phyloP scores from a whole-genome alignment of 2,113 vertebrate species.

The Hypomesus transpacificus region DNA sequence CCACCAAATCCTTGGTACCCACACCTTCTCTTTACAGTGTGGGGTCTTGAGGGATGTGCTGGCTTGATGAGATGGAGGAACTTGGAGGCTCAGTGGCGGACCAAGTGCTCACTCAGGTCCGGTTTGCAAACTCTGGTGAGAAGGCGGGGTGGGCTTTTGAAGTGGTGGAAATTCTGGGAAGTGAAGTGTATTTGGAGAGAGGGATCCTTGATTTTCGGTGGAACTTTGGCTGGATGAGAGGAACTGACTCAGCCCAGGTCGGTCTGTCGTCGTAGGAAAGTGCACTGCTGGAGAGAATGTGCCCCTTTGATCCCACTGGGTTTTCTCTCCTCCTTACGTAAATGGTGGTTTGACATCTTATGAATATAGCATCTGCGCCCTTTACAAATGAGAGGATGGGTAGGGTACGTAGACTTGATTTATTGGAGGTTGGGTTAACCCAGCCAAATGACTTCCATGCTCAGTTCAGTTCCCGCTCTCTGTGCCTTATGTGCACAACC shows the following conservation, averaged over 20 bases:
- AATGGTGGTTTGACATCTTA: neutral
- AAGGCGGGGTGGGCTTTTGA: conserved; percentile 36
- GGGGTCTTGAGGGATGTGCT: neutral
- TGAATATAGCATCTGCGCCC: conserved; percentile 11
- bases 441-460: no score
- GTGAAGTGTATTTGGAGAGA: neutral
- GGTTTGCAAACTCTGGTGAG: conserved; percentile 27
- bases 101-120: no score
- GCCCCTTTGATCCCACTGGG: conserved; percentile 25
- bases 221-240: neutral
- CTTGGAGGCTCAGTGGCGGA: no score
- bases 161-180: conserved; percentile 46
- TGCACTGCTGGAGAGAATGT: conserved; percentile 5
- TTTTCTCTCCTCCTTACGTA: conserved; percentile 19
- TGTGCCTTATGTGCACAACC: conserved; percentile 35
- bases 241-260: conserved; percentile 12
- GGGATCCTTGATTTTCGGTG: neutral
- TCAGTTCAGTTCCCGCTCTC: conserved; percentile 27
- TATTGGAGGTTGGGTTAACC: conserved; percentile 6
- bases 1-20: conserved; percentile 31
- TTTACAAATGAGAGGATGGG: conserved; percentile 51
- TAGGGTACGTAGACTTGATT: conserved; percentile 30
- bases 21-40: conserved; percentile 19
- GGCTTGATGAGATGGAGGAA: no score
- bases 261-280: no score